Evolutionary conservation across 2,797 vertebrate species (phyloP), one percentile per base, ranked within the genome.

Genomic region (Diceros bicornis): DNA sequence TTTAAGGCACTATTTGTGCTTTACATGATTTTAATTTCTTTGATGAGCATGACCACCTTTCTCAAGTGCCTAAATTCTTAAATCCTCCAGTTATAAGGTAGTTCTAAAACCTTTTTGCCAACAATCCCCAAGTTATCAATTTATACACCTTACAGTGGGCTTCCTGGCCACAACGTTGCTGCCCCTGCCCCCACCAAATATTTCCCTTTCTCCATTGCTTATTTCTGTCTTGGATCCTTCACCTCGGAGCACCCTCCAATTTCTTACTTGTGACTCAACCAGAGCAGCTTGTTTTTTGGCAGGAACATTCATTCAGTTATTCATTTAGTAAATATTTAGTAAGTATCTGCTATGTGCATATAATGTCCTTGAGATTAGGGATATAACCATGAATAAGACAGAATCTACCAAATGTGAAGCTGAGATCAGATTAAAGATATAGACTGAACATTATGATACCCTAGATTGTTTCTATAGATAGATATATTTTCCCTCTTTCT

Each of bases 1-100:
- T 94, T 50, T 4, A 87, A 87, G 66, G 61, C 21, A 50, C 6
- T 4, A 10, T 44, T 62, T 75, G 27, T 52, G 21, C 72, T 79
- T 83, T 79, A 52, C 4, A 4, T 57, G 57, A 87, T 71, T 78
- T 62, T 89, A 23, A 20, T 85, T 81, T 95, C 41, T 96, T 83
- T 64, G 81, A 25, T 61, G 37, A 93, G 4, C 75, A 13, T 66
- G 25, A 32, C 34, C 55, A 50, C 27, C 68, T 23, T 66, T 94
- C n/a, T 92, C 29, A 57, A 88, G 20, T 47, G 29, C 32, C 77
- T 87, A 7, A n/a, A 27, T 77, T 91, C 17, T 93, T 32, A 96
- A 95, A 52, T 68, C 34, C 68, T 81, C 23, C 32, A 44, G 16
- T 55, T 61, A 77, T 37, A 55, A 72, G 66, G 44, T 75, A n/a